Percentiles rank a stretch among this genome's conserved stretches.
Evolutionary conservation across 2,888 invertebrate species (phyloP).

Genomic region (Ectemnius cavifrons): DNA sequence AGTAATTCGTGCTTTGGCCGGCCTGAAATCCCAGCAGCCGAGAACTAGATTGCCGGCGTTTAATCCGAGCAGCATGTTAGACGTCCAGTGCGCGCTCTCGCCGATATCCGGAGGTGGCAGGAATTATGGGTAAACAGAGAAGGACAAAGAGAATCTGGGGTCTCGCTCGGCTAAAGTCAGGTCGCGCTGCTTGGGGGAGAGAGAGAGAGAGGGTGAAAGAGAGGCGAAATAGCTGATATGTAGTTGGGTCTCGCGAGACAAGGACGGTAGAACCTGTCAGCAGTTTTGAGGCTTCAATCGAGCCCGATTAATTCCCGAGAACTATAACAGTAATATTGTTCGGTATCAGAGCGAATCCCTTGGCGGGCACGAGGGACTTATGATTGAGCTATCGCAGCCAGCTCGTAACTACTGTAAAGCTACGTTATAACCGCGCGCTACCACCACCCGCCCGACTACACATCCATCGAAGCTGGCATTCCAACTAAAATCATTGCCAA

Average conservation of each 20-base stretch:
- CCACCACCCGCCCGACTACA: no score
- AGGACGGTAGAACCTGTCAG: constrained; percentile 8
- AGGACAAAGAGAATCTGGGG: no score
- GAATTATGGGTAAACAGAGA: no score
- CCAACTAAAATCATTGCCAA: constrained; percentile 50
- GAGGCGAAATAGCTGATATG: not conserved
- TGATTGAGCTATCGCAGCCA: constrained; percentile 13
- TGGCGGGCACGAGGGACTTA: constrained; percentile 27
- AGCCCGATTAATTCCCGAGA: constrained; percentile 48
- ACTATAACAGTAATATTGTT: constrained; percentile 41
- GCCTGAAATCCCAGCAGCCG: no score
- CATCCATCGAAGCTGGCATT: not conserved
- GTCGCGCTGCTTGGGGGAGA: constrained; percentile 12
- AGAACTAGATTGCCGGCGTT: no score
- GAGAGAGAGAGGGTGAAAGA: constrained; percentile 6
- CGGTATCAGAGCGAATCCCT: constrained; percentile 35
- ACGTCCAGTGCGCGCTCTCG: no score
- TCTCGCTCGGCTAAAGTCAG: constrained; percentile 20
- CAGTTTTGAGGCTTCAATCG: constrained; percentile 43
- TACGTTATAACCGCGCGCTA: no score
- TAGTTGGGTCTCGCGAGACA: not conserved
- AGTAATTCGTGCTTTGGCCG: no score
- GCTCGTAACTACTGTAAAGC: constrained; percentile 19
- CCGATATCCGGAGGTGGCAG: no score
- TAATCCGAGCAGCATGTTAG: no score